phyloP scores from a whole-genome alignment of 2,797 vertebrate genomes.

The Sebastes vulpes region DNA sequence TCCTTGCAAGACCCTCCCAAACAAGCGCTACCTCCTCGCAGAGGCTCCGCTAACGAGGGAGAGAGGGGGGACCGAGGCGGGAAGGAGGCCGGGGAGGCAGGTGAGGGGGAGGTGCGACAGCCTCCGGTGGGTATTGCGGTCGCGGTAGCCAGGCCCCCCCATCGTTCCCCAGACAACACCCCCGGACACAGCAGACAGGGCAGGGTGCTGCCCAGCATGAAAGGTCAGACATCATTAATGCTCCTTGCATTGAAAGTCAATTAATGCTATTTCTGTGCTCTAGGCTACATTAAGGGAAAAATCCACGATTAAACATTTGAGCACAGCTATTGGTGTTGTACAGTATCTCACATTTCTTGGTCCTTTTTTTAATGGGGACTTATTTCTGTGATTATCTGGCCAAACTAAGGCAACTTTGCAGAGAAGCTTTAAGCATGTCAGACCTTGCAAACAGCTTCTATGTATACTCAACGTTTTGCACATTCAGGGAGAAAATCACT shows the following conservation, averaged over 20 bases:
- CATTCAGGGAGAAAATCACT: background rate
- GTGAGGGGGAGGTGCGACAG: conserved; percentile 94
- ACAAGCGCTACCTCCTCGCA: conserved; percentile 84
- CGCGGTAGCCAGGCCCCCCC: conserved; percentile 90
- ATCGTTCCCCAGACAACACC: conserved; percentile 86
- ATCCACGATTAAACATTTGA: background rate
- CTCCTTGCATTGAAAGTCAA: conserved; percentile 42
- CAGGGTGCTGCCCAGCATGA: conserved; percentile 85
- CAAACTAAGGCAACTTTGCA: background rate
- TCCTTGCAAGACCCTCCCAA: conserved; percentile 86
- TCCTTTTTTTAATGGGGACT: background rate
- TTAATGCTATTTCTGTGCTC: conserved; percentile 39
- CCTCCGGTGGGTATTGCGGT: conserved; percentile 96
- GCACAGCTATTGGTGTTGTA: background rate
- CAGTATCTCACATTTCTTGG: background rate
- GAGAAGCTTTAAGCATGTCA: background rate
- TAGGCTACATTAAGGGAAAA: background rate
- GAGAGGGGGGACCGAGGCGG: conserved; percentile 87
- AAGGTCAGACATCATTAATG: conserved; percentile 84
- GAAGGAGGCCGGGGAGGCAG: conserved; percentile 81
- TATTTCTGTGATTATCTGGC: background rate
- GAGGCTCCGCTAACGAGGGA: conserved; percentile 85
- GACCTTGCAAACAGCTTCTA: background rate
- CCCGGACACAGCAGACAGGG: conserved; percentile 87
- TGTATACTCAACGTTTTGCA: background rate